Base-by-base conservation (phyloP, 2,113 vertebrate species). In the Barbus barbus region DNA sequence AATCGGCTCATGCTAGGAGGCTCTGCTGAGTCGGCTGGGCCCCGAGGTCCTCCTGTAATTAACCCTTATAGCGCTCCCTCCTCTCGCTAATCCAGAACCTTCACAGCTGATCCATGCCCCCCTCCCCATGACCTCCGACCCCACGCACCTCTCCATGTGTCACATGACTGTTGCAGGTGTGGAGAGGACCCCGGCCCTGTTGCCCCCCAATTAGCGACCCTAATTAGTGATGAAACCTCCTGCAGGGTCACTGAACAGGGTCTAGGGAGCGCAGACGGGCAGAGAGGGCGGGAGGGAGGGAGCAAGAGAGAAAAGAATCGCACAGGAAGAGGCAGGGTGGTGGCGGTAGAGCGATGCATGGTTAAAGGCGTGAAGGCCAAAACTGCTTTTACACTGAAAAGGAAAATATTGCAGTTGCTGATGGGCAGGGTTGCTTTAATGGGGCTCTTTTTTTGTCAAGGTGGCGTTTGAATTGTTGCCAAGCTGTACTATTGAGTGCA, bases 131-230 rank as follows among this genome's bases (percentile, higher is more conserved):
- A 91, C 94, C 94, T 85, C 81, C 92, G 90, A 93, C 93, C 93
- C 89, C 9, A 73, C 88, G 92, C 93, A 94, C 92, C 93, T 94
- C 93, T 92, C 88, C 90, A 86, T 88, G 85, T 89, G 93, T 94
- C 94, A 94, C 93, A 94, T 95, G 94, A 95, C 90, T 88, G 3
- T 28, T 89, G 94, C 94, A 95, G 94, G 93, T 95, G 94, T 94
- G 93, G 93, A 94, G 93, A 91, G 93, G 93, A 93, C 91, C 91
- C 91, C 86, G 89, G 88, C 90, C 92, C 53, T 84, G 82, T 87
- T 83, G 90, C 89, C 94, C 93, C 87, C 92, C 91, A 95, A 95
- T 95, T 93, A 95, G 93, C 87, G 91, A 93, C 91, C 92, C 92
- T 94, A 94, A 94, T 95, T 95, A 95, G 91, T 86, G 88, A 83